Evolutionary conservation across 2,888 invertebrate species (phyloP).

Genomic region (Eulithis testata): DNA sequence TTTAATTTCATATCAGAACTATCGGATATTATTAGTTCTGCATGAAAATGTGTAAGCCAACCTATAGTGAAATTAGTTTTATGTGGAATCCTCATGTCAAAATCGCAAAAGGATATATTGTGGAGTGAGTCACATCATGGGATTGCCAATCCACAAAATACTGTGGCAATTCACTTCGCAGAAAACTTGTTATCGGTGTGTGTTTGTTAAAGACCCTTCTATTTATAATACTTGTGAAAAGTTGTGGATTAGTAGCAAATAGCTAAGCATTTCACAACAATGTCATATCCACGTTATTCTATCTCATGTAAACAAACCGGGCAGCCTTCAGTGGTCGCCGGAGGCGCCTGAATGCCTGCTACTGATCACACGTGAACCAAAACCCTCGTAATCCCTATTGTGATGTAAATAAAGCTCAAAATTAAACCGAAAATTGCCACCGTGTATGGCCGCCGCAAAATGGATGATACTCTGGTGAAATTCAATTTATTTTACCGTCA

Average conservation of each 20-base stretch:
- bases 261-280: background rate
- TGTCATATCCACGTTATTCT: slow-evolving; percentile 61
- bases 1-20: no score
- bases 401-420: slow-evolving; percentile 28
- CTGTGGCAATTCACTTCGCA: background rate
- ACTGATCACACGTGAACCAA: slow-evolving; percentile 41
- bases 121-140: slow-evolving; percentile 10
- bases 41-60: no score
- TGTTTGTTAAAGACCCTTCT: no score
- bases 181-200: no score
- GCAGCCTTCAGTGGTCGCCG: slow-evolving; percentile 69
- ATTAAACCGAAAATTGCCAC: slow-evolving; percentile 25
- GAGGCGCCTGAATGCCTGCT: slow-evolving; percentile 67
- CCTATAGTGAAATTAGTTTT: no score
- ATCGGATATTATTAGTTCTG: no score
- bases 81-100: no score
- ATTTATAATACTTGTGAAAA: no score
- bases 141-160: slow-evolving; percentile 13
- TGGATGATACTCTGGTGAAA: slow-evolving; percentile 61
- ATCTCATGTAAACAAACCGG: slow-evolving; percentile 54
- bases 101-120: no score
- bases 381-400: slow-evolving; percentile 28
- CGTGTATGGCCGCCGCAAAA: slow-evolving; percentile 22
- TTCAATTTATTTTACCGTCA: slow-evolving; percentile 56
- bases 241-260: background rate